A percentile compares a stretch with the other conserved stretches of the same genome.
Conservation (phyloP, 2,797 vertebrate genomes). For the Artibeus jamaicensis region DNA sequence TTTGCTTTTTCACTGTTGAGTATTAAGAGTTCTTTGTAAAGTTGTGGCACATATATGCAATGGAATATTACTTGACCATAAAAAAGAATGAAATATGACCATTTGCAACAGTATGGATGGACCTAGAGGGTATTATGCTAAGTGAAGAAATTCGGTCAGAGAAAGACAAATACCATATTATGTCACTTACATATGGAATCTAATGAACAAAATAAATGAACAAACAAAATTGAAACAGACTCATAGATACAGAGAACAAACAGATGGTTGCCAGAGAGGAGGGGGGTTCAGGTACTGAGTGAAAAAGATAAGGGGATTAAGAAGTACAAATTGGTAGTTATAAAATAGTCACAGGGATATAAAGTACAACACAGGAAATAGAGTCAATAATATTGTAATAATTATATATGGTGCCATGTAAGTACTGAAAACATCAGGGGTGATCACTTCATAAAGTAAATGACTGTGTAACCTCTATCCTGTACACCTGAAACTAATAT, state of each 20-base stretch:
- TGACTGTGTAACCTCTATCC: background rate
- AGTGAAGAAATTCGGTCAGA: background rate
- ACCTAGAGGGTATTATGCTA: background rate
- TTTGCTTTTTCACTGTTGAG: background rate
- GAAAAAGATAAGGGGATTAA: background rate
- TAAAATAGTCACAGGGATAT: background rate
- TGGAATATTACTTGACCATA: background rate
- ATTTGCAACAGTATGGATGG: background rate
- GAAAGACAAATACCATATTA: background rate
- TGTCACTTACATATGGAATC: background rate
- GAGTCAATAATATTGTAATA: background rate
- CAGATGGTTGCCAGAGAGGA: background rate
- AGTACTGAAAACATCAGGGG: background rate
- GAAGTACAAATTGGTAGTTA: background rate
- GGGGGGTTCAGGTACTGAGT: background rate
- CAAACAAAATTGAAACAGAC: background rate
- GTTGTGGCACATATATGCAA: background rate
- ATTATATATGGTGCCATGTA: background rate
- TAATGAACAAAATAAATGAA: background rate
- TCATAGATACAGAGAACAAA: background rate
- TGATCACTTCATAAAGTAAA: background rate
- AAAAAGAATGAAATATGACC: background rate
- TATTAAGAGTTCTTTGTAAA: background rate
- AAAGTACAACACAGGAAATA: background rate
- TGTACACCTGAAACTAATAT: background rate